phyloP scores from a whole-genome alignment of 1,140 invertebrate species.

The Bombus fervidus region DNA sequence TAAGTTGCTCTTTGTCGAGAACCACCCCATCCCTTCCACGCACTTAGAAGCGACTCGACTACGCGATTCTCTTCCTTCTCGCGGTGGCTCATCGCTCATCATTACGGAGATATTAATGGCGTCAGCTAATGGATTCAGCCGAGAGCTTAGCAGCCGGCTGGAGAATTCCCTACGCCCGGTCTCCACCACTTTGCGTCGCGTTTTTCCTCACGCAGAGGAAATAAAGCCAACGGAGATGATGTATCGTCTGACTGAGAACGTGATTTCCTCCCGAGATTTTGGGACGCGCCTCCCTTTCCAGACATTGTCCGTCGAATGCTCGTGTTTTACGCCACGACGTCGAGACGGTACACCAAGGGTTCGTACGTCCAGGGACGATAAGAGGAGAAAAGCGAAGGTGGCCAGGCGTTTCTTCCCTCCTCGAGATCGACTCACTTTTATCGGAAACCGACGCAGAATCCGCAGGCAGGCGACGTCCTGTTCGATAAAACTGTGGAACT shows the following conservation, averaged over 20 bases:
- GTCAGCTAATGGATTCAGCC: conserved; percentile 75
- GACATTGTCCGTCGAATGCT: background rate
- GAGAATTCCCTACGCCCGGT: conserved; percentile 49
- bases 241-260: conserved; percentile 31
- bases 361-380: no score
- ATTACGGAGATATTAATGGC: conserved; percentile 77
- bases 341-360: background rate
- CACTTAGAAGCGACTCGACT: conserved; percentile 24
- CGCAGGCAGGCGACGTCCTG: conserved; percentile 14
- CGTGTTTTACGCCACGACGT: background rate
- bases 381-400: background rate
- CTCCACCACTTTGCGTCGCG: background rate
- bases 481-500: conserved; percentile 41
- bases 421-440: background rate
- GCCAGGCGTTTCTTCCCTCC: background rate
- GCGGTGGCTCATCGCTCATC: conserved; percentile 72
- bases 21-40: background rate
- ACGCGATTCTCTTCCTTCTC: conserved; percentile 51
- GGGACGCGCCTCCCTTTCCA: background rate
- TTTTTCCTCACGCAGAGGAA: conserved; percentile 56
- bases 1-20: conserved; percentile 21
- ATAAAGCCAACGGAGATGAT: conserved; percentile 57
- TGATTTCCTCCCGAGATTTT: conserved; percentile 6
- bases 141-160: conserved; percentile 48
- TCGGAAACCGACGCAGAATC: conserved; percentile 23